These are phyloP conservation scores for Botrylloides violaceus DNA, from an alignment of 23 tunicate genomes.

Conservation along the genomic window DNA sequence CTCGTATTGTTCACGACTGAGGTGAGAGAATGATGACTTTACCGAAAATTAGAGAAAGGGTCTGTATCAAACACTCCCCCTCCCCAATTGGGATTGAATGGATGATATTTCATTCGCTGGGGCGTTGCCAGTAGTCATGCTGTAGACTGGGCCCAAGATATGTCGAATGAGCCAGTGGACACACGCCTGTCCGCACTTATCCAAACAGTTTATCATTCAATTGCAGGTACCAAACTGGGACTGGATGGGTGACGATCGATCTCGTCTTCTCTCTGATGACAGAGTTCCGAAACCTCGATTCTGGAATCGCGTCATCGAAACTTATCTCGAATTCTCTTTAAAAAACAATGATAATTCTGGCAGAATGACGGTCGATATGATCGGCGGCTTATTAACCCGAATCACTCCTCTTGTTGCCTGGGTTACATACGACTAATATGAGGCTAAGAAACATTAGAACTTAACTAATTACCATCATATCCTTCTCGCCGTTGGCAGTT, in stretches of 20 bases:
- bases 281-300: neutral
- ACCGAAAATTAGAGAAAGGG: no score
- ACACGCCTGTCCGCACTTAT: no score
- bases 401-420: conserved; percentile 75
- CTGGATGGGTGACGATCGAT: conserved; percentile 10
- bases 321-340: conserved; percentile 32
- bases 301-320: conserved; percentile 46
- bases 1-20: conserved; percentile 48
- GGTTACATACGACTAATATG: conserved; percentile 20
- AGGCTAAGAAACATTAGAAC: no score
- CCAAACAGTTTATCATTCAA: no score
- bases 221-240: conserved; percentile 40
- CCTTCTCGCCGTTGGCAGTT: no score
- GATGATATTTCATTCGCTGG: no score
- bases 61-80: no score
- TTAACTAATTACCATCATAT: no score
- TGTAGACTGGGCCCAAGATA: no score
- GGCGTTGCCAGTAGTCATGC: no score
- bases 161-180: no score
- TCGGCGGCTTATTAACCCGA: conserved; percentile 54
- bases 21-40: conserved; percentile 40
- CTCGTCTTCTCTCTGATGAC: neutral
- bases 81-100: no score
- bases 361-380: conserved; percentile 59
- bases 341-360: conserved; percentile 34